Conservation (phyloP, 2,888 invertebrate species). For the Thecophora atra region DNA sequence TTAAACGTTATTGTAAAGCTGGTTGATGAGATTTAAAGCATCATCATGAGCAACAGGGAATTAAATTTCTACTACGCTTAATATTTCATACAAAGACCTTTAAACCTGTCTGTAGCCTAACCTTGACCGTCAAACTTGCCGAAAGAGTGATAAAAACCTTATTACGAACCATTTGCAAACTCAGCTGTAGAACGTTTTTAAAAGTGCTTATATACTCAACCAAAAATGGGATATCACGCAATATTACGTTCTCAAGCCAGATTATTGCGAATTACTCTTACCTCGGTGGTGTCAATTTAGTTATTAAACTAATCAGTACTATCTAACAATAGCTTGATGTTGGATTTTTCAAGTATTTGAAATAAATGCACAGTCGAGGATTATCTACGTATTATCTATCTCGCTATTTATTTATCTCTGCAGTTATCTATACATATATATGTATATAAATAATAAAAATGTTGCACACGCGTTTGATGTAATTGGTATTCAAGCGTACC, state of each 20-base stretch:
- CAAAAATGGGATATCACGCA: too few relatives aligned
- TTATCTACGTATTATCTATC: neutral
- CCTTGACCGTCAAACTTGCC: constrained; percentile 45
- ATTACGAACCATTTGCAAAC: neutral
- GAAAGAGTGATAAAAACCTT: neutral
- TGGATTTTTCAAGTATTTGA: neutral
- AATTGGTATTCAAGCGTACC: neutral
- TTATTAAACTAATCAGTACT: neutral
- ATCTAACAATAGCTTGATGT: neutral
- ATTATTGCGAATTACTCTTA: neutral
- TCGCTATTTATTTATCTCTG: neutral
- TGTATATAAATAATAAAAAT: neutral
- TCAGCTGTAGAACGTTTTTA: neutral
- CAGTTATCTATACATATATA: too few relatives aligned
- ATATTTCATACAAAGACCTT: constrained; percentile 36
- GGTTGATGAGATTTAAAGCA: too few relatives aligned
- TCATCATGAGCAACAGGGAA: neutral
- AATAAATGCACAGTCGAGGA: neutral
- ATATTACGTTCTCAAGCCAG: too few relatives aligned
- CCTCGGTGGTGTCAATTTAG: neutral
- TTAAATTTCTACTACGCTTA: neutral
- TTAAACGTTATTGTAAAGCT: too few relatives aligned
- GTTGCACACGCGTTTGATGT: constrained; percentile 18
- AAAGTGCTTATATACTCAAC: neutral
- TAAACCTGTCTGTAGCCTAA: constrained; percentile 44